Evolutionary conservation across 1,140 invertebrate species (phyloP).

Genomic region (Penaeus chinensis): DNA sequence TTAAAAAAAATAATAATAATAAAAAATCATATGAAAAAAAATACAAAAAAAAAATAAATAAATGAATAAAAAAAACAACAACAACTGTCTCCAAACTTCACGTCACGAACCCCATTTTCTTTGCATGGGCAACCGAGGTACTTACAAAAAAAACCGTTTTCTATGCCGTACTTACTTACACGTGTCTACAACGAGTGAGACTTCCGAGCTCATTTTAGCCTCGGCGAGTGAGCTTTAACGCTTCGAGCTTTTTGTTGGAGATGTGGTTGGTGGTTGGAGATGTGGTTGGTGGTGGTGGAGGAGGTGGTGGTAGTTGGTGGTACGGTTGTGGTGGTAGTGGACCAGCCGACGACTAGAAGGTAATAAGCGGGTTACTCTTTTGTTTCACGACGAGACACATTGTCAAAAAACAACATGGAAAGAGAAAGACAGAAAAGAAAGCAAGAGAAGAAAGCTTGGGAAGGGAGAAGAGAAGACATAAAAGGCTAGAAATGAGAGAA

Average conservation of each 20-base stretch:
- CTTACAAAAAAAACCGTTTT: conserved; percentile 13
- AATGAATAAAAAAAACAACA: no score
- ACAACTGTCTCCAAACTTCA: conserved; percentile 25
- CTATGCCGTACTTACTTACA: conserved; percentile 25
- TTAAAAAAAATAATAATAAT: no score
- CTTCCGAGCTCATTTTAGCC: conserved; percentile 15
- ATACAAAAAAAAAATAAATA: no score
- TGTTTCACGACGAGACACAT: not conserved
- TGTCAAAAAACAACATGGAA: not conserved
- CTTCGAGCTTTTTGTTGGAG: no score
- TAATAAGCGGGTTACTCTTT: conserved; percentile 22
- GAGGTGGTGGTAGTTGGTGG: conserved; percentile 15
- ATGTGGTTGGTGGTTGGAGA: no score
- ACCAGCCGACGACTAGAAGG: conserved; percentile 34
- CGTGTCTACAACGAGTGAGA: conserved; percentile 3
- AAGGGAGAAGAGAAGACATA: no score
- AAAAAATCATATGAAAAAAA: no score
- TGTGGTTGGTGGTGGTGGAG: conserved; percentile 1
- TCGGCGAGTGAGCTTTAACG: not conserved
- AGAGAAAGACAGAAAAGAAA: not conserved
- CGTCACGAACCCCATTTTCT: conserved; percentile 38
- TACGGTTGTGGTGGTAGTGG: conserved; percentile 8
- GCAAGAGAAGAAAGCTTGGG: not conserved
- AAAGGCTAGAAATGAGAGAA: no score
- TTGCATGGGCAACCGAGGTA: conserved; percentile 39